Percentiles rank a stretch among this genome's conserved stretches.
These are phyloP conservation scores for Smithornis capensis DNA, from an alignment of 2,113 vertebrate species.

Conservation along the genomic window DNA sequence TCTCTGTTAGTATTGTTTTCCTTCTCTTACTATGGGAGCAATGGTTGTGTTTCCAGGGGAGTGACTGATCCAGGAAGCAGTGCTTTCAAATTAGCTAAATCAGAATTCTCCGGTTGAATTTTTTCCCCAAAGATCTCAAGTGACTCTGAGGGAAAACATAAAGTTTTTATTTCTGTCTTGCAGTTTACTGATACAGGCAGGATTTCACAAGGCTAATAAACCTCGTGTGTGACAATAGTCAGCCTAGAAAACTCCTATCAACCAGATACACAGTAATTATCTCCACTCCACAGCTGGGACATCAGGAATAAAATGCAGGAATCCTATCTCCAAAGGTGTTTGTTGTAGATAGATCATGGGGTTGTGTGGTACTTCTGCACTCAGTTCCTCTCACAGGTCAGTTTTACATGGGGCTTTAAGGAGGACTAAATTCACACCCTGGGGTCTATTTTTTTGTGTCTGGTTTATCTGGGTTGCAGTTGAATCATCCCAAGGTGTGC, in stretches of 20 bases:
- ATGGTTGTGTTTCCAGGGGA: background rate
- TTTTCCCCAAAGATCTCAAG: background rate
- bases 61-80: background rate
- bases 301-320: background rate
- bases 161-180: background rate
- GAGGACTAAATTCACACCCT: background rate
- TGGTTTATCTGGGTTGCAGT: background rate
- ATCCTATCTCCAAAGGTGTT: background rate
- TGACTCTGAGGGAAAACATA: background rate
- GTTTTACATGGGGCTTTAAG: background rate
- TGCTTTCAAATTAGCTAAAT: slow-evolving; percentile 27
- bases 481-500: background rate
- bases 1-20: slow-evolving; percentile 15
- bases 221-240: background rate
- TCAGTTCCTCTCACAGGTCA: background rate
- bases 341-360: background rate
- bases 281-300: background rate
- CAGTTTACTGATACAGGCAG: background rate
- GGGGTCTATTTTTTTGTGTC: background rate
- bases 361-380: background rate
- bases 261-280: background rate
- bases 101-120: background rate
- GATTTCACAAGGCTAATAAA: background rate
- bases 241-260: background rate
- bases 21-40: background rate